Evolutionary conservation across 2,797 vertebrate species (phyloP).

Genomic region (Tenualosa thibaudeaui): DNA sequence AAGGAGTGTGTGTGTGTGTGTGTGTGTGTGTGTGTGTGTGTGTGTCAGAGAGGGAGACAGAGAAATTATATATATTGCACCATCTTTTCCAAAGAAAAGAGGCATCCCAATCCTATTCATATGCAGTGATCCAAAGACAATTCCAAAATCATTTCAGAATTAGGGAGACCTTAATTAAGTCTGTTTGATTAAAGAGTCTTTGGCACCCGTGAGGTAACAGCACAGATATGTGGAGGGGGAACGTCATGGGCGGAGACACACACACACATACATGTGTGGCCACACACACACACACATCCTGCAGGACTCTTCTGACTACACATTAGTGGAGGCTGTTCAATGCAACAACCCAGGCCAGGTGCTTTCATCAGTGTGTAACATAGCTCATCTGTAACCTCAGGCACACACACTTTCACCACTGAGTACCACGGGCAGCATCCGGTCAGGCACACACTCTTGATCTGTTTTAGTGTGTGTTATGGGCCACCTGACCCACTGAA

Average conservation of each 20-base stretch:
- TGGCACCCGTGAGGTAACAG: background rate
- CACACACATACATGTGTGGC: background rate
- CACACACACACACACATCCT: background rate
- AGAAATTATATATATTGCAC: no score
- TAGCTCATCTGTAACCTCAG: no score
- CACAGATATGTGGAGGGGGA: background rate
- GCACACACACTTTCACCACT: no score
- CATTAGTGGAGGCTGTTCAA: no score
- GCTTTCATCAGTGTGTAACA: no score
- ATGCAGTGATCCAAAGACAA: background rate
- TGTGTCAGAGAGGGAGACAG: background rate
- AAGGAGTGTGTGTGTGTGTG: background rate
- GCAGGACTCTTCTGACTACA: no score
- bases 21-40: background rate
- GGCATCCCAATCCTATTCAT: background rate
- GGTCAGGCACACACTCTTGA: no score
- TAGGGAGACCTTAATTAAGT: background rate
- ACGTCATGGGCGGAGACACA: background rate
- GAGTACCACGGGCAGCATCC: no score
- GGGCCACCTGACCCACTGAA: no score
- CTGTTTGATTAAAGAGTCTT: background rate
- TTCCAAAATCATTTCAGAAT: background rate
- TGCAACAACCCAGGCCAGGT: background rate
- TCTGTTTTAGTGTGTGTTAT: no score
- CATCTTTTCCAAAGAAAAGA: background rate